phyloP scores from a whole-genome alignment of 2,888 invertebrate genomes.

The Aleiodes alternator region DNA sequence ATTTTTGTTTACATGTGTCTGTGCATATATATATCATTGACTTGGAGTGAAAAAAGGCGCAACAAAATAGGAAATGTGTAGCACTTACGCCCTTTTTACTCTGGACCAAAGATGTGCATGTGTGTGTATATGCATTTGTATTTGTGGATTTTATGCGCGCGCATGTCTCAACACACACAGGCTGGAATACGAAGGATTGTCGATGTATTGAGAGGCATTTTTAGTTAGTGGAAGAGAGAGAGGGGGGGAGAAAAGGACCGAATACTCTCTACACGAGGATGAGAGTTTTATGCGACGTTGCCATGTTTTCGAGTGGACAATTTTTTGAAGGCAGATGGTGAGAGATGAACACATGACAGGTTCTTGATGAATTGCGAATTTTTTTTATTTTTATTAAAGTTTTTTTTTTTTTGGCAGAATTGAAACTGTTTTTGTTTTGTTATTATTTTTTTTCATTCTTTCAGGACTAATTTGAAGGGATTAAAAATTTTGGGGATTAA shows the following conservation, averaged over 20 bases:
- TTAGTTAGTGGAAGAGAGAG: background rate
- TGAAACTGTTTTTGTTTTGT: background rate
- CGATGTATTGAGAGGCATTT: slow-evolving; percentile 4
- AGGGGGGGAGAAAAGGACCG: slow-evolving; percentile 30
- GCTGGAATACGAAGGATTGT: background rate
- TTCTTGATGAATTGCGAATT: background rate
- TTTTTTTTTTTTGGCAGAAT: background rate
- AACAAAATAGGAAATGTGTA: too few species aligned
- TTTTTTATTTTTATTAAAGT: background rate
- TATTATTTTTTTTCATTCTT: too few species aligned
- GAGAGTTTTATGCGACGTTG: slow-evolving; percentile 29
- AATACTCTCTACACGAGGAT: background rate
- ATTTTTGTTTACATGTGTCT: background rate
- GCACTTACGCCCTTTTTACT: too few species aligned
- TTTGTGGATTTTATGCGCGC: slow-evolving; percentile 9
- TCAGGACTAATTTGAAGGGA: too few species aligned
- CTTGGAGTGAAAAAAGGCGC: too few species aligned
- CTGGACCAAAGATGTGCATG: too few species aligned
- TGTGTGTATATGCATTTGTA: too few species aligned
- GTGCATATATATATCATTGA: background rate
- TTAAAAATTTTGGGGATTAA: too few species aligned
- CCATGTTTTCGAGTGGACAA: background rate
- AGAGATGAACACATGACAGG: slow-evolving; percentile 15
- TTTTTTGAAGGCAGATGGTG: background rate
- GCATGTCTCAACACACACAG: slow-evolving; percentile 31